Evolutionary conservation across 2,888 invertebrate species (phyloP).

Genomic region (Seira ritae): DNA sequence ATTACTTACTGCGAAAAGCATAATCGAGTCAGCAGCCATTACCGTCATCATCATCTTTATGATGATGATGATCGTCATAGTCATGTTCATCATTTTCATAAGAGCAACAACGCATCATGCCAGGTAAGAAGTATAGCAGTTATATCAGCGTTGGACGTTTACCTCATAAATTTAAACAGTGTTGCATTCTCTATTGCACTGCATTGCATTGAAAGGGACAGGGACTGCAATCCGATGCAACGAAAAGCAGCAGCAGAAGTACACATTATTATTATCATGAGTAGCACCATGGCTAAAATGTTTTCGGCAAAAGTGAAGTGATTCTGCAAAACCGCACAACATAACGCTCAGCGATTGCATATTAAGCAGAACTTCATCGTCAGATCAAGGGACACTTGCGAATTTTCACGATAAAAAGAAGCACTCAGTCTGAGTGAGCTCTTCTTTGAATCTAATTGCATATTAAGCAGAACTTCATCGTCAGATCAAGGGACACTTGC

Average conservation of each 20-base stretch:
- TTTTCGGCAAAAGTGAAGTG: not conserved
- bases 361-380: not conserved
- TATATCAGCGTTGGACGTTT: constrained; percentile 6
- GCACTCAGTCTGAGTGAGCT: not conserved
- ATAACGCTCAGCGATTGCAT: not conserved
- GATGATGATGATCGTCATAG: not conserved
- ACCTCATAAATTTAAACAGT: constrained; percentile 8
- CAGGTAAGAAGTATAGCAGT: not conserved
- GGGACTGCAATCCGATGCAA: too few relatives aligned
- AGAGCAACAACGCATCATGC: not conserved
- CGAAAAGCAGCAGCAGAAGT: not conserved
- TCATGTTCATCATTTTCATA: constrained; percentile 7
- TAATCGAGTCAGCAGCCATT: not conserved
- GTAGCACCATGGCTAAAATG: not conserved
- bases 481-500: constrained; percentile 31
- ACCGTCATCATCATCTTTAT: constrained; percentile 6
- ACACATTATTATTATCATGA: not conserved
- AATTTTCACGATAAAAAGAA: not conserved
- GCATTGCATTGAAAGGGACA: too few relatives aligned
- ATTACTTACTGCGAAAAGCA: not conserved
- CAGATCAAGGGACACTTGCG: constrained; percentile 31
- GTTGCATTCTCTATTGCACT: not conserved
- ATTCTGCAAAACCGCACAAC: not conserved
- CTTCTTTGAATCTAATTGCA: too few relatives aligned
- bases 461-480: not conserved